Base-by-base conservation (phyloP, 2,113 vertebrate species). In the Nipponia nippon region DNA sequence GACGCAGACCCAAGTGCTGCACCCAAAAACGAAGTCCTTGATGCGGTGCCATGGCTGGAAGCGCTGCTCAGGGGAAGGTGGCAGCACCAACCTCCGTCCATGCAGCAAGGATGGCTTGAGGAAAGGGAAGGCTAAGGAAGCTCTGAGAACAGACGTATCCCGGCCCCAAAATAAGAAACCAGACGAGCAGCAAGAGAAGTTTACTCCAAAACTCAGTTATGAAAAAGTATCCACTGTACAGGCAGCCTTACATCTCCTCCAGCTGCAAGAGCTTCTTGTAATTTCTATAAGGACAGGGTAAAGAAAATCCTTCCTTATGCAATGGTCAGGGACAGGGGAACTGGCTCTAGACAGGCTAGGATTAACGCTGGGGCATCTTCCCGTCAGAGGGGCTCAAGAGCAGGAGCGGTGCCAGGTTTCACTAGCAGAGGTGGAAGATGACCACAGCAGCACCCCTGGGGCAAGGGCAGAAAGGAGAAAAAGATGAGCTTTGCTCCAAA, bases 41-140 rank as follows among this genome's bases (percentile, higher is more conserved):
- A 7, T 4, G 32, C 0, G 0, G 17, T 10, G 47, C 17, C 18
- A 9, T 0, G 19, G 32, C 55, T 4, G 22, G 49, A 50, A 52
- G 58, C 0, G 3, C 34, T 32, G 38, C 56, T 65, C 34, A 1
- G 4, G n/a, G 77, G 26, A 69, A 17, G 58, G 34, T 5, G 15
- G 34, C 34, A 42, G 58, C 77, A 47, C 70, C 56, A 40, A 19
- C 47, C 59, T 16, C 17, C 46, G 29, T 10, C 55, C 27, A 2
- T 1, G 27, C 47, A 21, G 47, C 17, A 4, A 40, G 59, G 20
- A 10, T 19, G 30, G 50, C 13, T 22, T 3, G 30, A 61, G 50
- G 63, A n/a, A 29, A 16, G 19, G 30, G 59, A 42, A 58, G 66
- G 52, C 52, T 55, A 42, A 29, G 50, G 85, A 11, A 27, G 79